Percentiles rank a stretch among this genome's conserved stretches.
phyloP scores from a whole-genome alignment of 2,888 invertebrate genomes.

The Lasioglossum zephyrum region DNA sequence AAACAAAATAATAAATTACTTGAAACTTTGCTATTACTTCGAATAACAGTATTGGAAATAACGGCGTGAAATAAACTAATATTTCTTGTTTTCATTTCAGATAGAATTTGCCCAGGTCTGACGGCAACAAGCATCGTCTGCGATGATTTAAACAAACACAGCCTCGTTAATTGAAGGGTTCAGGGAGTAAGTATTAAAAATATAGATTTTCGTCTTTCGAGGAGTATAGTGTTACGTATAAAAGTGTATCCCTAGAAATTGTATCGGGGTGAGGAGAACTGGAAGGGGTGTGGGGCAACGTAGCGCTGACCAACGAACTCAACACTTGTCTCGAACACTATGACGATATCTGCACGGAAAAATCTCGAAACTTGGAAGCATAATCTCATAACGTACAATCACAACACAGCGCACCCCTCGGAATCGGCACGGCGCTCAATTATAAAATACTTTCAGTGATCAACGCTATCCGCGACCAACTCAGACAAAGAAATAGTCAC shows the following conservation, averaged over 20 bases:
- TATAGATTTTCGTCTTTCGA: slow-evolving; percentile 58
- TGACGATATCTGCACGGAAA: slow-evolving; percentile 33
- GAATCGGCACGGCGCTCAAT: slow-evolving; percentile 57
- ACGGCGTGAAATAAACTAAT: not conserved
- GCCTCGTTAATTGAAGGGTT: slow-evolving; percentile 76
- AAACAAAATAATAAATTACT: no score
- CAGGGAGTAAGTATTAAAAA: slow-evolving; percentile 76
- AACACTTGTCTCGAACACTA: slow-evolving; percentile 44
- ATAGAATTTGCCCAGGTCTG: not conserved
- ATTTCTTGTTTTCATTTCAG: not conserved
- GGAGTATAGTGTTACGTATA: slow-evolving; percentile 66
- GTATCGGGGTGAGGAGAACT: slow-evolving; percentile 22
- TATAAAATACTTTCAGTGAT: slow-evolving; percentile 74
- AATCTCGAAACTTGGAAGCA: slow-evolving; percentile 58
- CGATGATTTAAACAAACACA: slow-evolving; percentile 71
- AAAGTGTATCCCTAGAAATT: slow-evolving; percentile 73
- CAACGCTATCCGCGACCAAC: slow-evolving; percentile 58
- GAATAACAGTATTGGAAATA: not conserved
- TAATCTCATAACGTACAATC: slow-evolving; percentile 62
- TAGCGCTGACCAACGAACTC: slow-evolving; percentile 52
- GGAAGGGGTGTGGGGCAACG: slow-evolving; percentile 33
- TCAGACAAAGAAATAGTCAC: slow-evolving; percentile 41
- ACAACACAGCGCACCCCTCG: slow-evolving; percentile 42
- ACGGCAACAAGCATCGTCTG: slow-evolving; percentile 56
- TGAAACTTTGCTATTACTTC: not conserved